These are phyloP conservation scores for Dilophus febrilis DNA, from an alignment of 2,888 invertebrate species.

Conservation along the genomic window DNA sequence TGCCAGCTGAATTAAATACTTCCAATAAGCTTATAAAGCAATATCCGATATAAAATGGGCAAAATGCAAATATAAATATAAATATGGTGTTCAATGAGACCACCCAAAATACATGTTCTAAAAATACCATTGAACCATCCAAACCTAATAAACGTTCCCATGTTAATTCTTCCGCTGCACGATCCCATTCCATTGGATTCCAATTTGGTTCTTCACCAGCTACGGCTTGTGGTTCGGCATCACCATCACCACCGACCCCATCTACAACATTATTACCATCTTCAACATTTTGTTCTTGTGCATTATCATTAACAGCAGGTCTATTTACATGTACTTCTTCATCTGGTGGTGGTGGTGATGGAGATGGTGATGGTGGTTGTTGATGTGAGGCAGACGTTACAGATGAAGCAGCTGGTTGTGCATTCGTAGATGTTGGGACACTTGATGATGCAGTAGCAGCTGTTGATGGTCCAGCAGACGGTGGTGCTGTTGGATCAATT, in stretches of 20 bases:
- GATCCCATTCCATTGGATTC: conserved; percentile 98
- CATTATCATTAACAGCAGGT: too few species aligned
- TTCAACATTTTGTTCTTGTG: conserved; percentile 11
- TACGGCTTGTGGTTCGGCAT: conserved; percentile 22
- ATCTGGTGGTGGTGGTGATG: background rate
- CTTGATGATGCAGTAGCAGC: too few species aligned
- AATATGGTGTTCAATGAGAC: conserved; percentile 93
- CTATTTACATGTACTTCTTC: too few species aligned
- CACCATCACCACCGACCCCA: too few species aligned
- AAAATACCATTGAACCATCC: conserved; percentile 90
- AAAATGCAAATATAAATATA: conserved; percentile 92
- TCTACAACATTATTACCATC: too few species aligned
- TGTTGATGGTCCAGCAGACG: too few species aligned
- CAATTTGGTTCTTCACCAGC: conserved; percentile 44
- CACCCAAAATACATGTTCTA: conserved; percentile 99
- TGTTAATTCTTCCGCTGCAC: conserved; percentile 92
- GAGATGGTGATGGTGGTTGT: conserved; percentile 14
- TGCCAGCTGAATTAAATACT: conserved; percentile 41
- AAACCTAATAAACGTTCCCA: conserved; percentile 94
- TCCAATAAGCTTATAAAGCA: conserved; percentile 21
- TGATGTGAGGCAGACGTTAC: conserved; percentile 22
- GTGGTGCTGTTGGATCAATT: conserved; percentile 16
- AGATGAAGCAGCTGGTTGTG: conserved; percentile 17
- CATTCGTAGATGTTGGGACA: too few species aligned
- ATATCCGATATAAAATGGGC: conserved; percentile 89